Base-by-base conservation (phyloP, 2,797 vertebrate genomes). In the Myoxocephalus aenaeus region DNA sequence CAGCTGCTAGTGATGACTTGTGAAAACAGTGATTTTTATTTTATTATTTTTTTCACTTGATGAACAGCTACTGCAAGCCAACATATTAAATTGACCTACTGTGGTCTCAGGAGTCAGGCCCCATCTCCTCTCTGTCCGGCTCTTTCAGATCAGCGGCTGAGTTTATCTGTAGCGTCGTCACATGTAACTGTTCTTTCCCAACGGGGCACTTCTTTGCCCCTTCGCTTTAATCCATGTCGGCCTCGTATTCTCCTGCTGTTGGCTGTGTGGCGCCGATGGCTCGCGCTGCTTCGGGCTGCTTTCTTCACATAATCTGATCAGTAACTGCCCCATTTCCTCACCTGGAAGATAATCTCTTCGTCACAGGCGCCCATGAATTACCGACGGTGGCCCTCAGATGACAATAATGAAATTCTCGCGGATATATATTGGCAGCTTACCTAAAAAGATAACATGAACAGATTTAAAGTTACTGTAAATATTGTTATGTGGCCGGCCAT, bases 231-330 rank as follows among this genome's bases (percentile, higher is more conserved):
- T 64, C 58, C 10, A 56, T 7, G 53, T 54, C 53, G 25, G 53
- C 38, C 32, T 53, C 40, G 58, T 22, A 8, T n/a, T 58, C 10
- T 64, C 13, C 38, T 46, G 34, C 25, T 65, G 42, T 70, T 63
- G 63, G 65, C 7, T 10, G 34, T 42, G 7, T 17, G 1, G 32
- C 27, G 15, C 34, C 14, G 70, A 69, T 50, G 56, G 38, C 48
- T 71, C 57, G 14, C 12, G 3, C 18, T 36, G 40, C 70, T 61
- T 54, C 18, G 6, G n/a, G 38, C 15, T 44, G 44, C 17, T 44
- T 56, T 65, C 51, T 68, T 59, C 14, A 62, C 22, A 73, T 63
- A 70, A 79, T 76, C 42, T 63, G 34, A 79, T 70, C 56, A 50
- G 54, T 65, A 56, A 40, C 22, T 66, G 46, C 11, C 59, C 40